Conservation (phyloP, 2,797 vertebrate species). For the Myotis myotis region DNA sequence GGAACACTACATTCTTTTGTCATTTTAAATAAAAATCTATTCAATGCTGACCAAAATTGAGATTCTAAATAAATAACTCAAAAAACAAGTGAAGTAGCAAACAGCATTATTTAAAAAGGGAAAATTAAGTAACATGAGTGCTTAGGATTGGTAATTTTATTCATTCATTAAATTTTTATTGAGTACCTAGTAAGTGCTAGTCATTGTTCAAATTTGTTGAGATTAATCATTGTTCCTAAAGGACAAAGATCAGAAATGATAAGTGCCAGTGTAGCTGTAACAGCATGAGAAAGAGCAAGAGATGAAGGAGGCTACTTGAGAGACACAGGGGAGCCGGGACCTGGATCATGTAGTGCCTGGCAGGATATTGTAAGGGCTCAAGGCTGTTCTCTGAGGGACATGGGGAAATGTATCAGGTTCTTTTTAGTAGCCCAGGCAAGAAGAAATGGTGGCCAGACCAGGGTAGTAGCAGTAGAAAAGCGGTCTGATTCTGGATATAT, state of each 20-base stretch:
- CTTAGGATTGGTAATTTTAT: neutral
- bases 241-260: neutral
- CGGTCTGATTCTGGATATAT: neutral
- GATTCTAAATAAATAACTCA: neutral
- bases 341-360: neutral
- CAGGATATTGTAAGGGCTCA: neutral
- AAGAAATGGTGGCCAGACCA: neutral
- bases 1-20: neutral
- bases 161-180: neutral
- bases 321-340: fast-evolving
- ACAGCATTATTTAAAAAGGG: neutral
- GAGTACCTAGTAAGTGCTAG: neutral
- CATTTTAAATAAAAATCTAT: constrained; percentile 11
- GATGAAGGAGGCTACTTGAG: neutral
- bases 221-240: neutral
- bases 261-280: neutral
- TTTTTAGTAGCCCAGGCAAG: neutral
- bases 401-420: neutral
- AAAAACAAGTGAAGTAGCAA: neutral
- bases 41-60: constrained; percentile 14
- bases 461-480: neutral
- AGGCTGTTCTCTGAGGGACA: neutral
- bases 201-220: neutral
- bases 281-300: neutral
- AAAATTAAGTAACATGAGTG: neutral